phyloP scores from a whole-genome alignment of 2,113 vertebrate species.

The Micromys minutus region DNA sequence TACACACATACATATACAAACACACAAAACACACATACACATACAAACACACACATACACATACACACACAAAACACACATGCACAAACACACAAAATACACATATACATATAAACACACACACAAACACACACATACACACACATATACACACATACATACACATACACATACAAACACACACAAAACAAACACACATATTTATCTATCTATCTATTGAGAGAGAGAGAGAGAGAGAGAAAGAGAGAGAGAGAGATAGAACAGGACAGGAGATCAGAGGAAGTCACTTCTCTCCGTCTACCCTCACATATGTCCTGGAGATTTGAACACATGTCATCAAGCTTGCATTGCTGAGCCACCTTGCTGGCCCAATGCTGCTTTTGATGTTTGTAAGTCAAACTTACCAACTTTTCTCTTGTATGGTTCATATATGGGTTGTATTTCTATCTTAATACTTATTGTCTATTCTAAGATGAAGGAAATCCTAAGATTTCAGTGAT shows the following conservation, averaged over 20 bases:
- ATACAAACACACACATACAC: no score
- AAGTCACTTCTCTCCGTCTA: no score
- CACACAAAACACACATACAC: no score
- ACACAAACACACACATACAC: no score
- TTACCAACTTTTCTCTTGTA: neutral
- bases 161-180: no score
- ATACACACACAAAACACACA: no score
- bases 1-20: no score
- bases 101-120: no score
- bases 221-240: neutral
- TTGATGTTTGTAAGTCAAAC: neutral
- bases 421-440: conserved; percentile 2
- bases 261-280: neutral
- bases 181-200: no score
- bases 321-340: neutral
- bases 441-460: neutral
- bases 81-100: no score
- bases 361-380: neutral
- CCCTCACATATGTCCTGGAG: neutral
- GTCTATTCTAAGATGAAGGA: neutral
- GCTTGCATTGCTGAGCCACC: neutral
- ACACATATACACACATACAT: no score
- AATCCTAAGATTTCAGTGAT: neutral
- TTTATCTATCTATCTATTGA: no score
- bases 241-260: neutral